Conservation (phyloP, 2,797 vertebrate genomes). For the Heteromormyrus szaboi region DNA sequence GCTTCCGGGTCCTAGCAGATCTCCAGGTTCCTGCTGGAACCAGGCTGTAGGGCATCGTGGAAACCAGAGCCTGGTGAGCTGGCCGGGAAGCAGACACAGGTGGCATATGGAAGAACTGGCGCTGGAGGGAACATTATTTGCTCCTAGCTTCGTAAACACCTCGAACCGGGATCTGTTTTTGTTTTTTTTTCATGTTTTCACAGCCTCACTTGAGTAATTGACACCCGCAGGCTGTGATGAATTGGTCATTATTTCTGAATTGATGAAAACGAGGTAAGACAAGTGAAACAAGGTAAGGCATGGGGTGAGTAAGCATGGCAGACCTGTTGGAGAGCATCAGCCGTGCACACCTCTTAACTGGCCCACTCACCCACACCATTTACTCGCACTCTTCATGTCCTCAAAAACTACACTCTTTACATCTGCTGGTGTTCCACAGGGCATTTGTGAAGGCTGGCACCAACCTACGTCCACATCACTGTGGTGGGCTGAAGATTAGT, state of each 20-base stretch:
- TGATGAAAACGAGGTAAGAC: background rate
- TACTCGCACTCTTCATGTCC: background rate
- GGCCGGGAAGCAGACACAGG: background rate
- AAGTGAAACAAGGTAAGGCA: background rate
- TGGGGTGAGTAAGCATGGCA: background rate
- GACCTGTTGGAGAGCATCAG: background rate
- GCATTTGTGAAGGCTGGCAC: background rate
- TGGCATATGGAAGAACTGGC: background rate
- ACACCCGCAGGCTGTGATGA: background rate
- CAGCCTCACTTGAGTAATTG: background rate
- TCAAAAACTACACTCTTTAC: background rate
- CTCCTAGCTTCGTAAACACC: background rate
- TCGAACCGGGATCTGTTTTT: background rate
- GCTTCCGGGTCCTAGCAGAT: background rate
- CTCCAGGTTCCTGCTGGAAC: background rate
- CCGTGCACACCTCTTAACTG: background rate
- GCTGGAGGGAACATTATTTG: background rate
- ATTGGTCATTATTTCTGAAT: background rate
- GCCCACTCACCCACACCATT: background rate
- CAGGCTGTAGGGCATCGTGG: background rate
- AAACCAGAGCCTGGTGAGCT: background rate
- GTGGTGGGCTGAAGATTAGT: background rate
- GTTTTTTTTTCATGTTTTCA: background rate
- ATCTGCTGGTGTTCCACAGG: background rate
- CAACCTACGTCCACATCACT: background rate